Conservation (phyloP, 2,888 invertebrate species). For the Eupithecia subumbrata region DNA sequence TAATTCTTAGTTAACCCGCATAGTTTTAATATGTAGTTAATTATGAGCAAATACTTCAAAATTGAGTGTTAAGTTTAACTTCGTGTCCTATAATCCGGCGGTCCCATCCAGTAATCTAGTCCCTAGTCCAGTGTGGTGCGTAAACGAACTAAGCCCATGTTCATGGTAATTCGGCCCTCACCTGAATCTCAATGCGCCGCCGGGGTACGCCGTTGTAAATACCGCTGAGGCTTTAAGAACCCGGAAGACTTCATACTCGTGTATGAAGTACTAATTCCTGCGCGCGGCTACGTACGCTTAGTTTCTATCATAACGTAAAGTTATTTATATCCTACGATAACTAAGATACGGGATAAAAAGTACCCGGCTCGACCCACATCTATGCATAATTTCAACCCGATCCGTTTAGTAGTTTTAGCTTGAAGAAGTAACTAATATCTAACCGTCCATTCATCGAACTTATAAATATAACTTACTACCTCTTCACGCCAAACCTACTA, state of each 20-base stretch:
- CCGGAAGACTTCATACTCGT: conserved; percentile 21
- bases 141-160: conserved; percentile 72
- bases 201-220: conserved; percentile 61
- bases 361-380: too few relatives aligned
- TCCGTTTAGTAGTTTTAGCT: neutral
- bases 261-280: too few relatives aligned
- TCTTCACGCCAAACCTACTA: too few relatives aligned
- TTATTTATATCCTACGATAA: too few relatives aligned
- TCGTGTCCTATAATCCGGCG: neutral
- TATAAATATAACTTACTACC: too few relatives aligned
- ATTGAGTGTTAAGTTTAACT: too few relatives aligned
- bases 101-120: conserved; percentile 47
- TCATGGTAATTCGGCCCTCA: conserved; percentile 75
- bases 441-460: neutral
- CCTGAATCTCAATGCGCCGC: conserved; percentile 70
- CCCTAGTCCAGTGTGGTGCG: conserved; percentile 55
- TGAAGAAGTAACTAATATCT: neutral
- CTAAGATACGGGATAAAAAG: too few relatives aligned
- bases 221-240: conserved; percentile 56
- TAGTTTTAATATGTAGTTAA: too few relatives aligned
- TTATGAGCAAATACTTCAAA: too few relatives aligned
- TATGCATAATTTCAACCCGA: neutral
- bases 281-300: too few relatives aligned
- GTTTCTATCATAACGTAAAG: too few relatives aligned
- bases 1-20: too few relatives aligned